phyloP scores from a whole-genome alignment of 2,888 invertebrate species.

The Drosophila mulleri region DNA sequence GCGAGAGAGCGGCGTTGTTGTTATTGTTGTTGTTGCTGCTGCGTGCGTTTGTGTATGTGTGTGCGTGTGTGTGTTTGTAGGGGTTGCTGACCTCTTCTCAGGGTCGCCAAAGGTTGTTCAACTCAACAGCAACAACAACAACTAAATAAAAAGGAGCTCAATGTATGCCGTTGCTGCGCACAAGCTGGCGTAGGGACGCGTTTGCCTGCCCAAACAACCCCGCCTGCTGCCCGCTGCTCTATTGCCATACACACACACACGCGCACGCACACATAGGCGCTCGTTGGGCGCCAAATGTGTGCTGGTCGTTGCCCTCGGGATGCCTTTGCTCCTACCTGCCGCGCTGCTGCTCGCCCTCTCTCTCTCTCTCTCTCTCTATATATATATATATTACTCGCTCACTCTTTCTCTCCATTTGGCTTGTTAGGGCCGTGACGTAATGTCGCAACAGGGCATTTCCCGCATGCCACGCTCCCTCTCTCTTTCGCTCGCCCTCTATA shows the following conservation, averaged over 20 bases:
- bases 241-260: constrained; percentile 6
- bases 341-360: constrained; percentile 9
- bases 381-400: neutral
- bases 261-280: neutral
- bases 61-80: constrained; percentile 55
- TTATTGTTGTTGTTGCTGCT: constrained; percentile 21
- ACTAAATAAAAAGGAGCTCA: constrained; percentile 43
- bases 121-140: constrained; percentile 59
- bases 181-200: constrained; percentile 7
- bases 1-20: constrained; percentile 27
- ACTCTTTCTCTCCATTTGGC: neutral
- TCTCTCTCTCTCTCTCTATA: neutral
- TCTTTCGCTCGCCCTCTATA: neutral
- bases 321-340: constrained; percentile 6
- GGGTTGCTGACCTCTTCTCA: constrained; percentile 86
- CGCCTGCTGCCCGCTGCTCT: constrained; percentile 5
- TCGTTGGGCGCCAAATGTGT: constrained; percentile 73
- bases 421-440: constrained; percentile 58
- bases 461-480: constrained; percentile 16
- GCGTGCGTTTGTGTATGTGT: constrained; percentile 22
- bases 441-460: constrained; percentile 69
- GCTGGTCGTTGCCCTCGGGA: constrained; percentile 80
- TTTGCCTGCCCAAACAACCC: constrained; percentile 23
- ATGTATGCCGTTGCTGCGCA: constrained; percentile 62
- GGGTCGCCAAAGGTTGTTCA: constrained; percentile 85